A percentile compares a stretch with the other conserved stretches of the same genome.
phyloP scores from a whole-genome alignment of 2,113 vertebrate species.

The Poeciliopsis prolifica region DNA sequence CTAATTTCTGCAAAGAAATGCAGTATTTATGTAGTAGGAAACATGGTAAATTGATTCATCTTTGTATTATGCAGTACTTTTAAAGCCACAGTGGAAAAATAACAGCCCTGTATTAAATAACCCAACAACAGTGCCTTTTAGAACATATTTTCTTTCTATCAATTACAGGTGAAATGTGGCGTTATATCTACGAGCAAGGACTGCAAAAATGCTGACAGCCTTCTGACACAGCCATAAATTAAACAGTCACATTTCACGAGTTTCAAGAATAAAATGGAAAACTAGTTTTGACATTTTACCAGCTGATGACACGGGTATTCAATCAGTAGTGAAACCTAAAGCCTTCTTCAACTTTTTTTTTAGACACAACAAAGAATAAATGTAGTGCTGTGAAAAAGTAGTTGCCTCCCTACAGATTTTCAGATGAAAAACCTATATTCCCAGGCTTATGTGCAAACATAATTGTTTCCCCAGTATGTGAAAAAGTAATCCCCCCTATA shows the following conservation, averaged over 20 bases:
- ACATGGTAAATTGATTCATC: neutral
- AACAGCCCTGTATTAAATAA: neutral
- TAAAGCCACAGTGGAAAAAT: neutral
- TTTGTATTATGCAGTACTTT: neutral
- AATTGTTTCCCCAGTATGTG: too few relatives aligned
- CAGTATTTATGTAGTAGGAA: neutral
- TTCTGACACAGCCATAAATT: conserved; percentile 11
- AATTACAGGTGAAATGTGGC: conserved; percentile 7
- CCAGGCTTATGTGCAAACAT: too few relatives aligned
- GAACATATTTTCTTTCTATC: neutral
- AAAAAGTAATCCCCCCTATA: too few relatives aligned
- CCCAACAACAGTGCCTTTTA: neutral
- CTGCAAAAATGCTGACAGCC: conserved; percentile 1
- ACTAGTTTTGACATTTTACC: neutral
- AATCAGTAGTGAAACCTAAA: neutral
- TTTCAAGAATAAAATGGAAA: neutral
- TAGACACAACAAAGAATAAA: neutral
- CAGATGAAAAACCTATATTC: too few relatives aligned
- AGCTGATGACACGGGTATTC: conserved; percentile 1
- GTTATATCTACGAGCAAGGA: neutral
- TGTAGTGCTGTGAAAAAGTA: neutral
- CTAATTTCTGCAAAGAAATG: neutral
- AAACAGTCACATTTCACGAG: conserved; percentile 4
- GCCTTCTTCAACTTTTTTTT: neutral
- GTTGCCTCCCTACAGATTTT: too few relatives aligned